Base-by-base conservation (phyloP, 2,113 vertebrate species). In the Corydoras maculifer region DNA sequence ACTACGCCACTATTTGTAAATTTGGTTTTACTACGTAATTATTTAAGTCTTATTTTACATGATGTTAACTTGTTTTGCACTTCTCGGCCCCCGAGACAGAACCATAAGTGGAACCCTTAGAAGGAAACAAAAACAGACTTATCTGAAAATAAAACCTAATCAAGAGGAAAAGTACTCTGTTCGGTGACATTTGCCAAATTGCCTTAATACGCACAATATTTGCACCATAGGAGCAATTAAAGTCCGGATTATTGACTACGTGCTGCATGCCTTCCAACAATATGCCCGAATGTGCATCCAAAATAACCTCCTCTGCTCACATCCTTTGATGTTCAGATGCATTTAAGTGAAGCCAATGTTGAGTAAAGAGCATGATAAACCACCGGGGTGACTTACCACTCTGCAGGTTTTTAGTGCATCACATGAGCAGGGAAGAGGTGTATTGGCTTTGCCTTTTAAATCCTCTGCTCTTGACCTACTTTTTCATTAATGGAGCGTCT, bases 391-490 rank as follows among this genome's bases (percentile, higher is more conserved):
- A 79, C 70, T 78, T 81, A 70, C 75, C 75, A 72, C 70, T 82
- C 74, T 75, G 72, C 75, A 78, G 31, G 65, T 70, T 76, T 57
- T 69, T 7, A 70, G 77, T 68, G 74, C 74, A 60, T 60, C 66
- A 75, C 71, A 71, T 69, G 73, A 67, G 73, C 69, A 72, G 62
- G 66, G 74, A 73, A 77, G 75, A 77, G 75, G 81, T 76, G 83
- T 84, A 80, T 77, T 83, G 82, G 82, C 75, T 68, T 75, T 80
- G 82, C 77, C 79, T 81, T 79, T 84, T 75, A 65, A 82, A 82
- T 74, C 77, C 70, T 55, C 74, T 76, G 77, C 82, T 82, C 78
- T 88, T 87, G 86, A 88, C 87, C 88, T 87, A 88, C 81, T 88
- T 90, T 74, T 85, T 82, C 78, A 75, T 83, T 83, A 86, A 86